Evolutionary conservation across 2,113 vertebrate genomes (phyloP).

Genomic region (Ahaetulla prasina): DNA sequence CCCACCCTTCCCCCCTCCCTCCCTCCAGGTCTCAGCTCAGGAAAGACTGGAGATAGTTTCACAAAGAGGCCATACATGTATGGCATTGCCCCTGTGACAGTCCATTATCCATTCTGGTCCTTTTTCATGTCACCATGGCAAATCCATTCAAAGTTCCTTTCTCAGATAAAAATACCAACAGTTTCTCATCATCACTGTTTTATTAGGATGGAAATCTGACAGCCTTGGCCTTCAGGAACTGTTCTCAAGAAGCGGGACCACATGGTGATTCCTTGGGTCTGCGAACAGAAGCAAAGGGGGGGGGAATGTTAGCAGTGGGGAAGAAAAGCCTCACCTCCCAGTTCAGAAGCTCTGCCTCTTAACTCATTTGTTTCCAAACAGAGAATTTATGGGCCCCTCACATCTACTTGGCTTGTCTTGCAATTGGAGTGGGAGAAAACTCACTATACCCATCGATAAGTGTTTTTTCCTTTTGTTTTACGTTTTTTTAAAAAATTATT

Average conservation of each 20-base stretch:
- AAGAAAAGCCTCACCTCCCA: not conserved
- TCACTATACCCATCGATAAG: not conserved
- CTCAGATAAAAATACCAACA: slow-evolving; percentile 65
- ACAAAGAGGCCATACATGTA: slow-evolving; percentile 33
- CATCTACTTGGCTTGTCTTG: not conserved
- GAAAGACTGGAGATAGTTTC: slow-evolving; percentile 63
- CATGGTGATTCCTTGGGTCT: slow-evolving; percentile 42
- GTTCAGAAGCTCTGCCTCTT: not conserved
- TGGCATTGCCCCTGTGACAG: slow-evolving; percentile 49
- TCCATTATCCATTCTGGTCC: slow-evolving; percentile 65
- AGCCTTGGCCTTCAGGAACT: not conserved
- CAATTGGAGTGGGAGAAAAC: not conserved
- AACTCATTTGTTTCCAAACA: not conserved
- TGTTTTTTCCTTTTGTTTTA: not conserved
- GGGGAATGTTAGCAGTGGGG: not conserved
- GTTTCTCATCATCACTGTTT: slow-evolving; percentile 52
- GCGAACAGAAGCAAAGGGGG: not conserved
- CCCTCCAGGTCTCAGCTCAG: slow-evolving; percentile 19
- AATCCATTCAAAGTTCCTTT: slow-evolving; percentile 72
- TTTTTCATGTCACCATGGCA: slow-evolving; percentile 99
- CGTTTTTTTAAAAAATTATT: not conserved
- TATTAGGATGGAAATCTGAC: slow-evolving; percentile 2
- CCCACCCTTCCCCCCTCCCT: slow-evolving; percentile 51
- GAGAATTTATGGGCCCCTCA: not conserved
- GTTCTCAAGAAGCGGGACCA: accelerated